Evolutionary conservation across 2,113 vertebrate species (phyloP), one percentile per base, ranked within the genome.

Genomic region (Eurystomus gularis): DNA sequence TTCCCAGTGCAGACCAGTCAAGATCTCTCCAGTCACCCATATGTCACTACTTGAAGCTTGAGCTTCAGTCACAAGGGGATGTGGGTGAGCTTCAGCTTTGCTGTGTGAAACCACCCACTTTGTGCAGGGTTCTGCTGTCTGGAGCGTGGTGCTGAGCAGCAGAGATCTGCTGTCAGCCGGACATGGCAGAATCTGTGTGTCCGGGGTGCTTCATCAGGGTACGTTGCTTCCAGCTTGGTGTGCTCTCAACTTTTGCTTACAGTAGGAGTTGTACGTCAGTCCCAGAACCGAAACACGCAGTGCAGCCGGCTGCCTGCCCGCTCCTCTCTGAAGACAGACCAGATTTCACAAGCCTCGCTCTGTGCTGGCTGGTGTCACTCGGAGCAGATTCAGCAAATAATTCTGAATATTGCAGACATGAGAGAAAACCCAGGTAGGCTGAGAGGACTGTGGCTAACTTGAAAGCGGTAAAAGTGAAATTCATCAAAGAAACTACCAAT

Each of bases 381-480:
- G 0, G 54, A 83, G 92, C 49, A n/a, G 17, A 73, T 33, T 79
- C 82, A 88, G 57, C 40, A 69, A 62, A 58, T 51, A 62, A 64
- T 26, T 37, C 33, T 26, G 61, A 72, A 62, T 68, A 33, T 46
- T 64, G 39, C 78, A 85, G 73, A 44, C 66, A 13, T 16, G 61
- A 70, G 39, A 48, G 52, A 51, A 84, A 85, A 49, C 11, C 33
- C 73, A 13, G 9, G 51, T 11, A 82, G 55, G 64, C 44, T 42
- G 48, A 64, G 48, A 64, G 81, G 55, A 61, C 62, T 83, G 82
- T 31, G 69, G 92, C 73, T 55, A 52, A 44, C 75, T 66, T 93
- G 90, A 82, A 93, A 96, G 90, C 55, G 61, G 80, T 35, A 92
- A 87, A 95, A 95, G 75, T 40, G 70, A 90, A 92, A 82, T 51